Evolutionary conservation across 2,888 invertebrate species (phyloP), one percentile per base, ranked within the genome.

Genomic region (Lasioglossum figueresi): DNA sequence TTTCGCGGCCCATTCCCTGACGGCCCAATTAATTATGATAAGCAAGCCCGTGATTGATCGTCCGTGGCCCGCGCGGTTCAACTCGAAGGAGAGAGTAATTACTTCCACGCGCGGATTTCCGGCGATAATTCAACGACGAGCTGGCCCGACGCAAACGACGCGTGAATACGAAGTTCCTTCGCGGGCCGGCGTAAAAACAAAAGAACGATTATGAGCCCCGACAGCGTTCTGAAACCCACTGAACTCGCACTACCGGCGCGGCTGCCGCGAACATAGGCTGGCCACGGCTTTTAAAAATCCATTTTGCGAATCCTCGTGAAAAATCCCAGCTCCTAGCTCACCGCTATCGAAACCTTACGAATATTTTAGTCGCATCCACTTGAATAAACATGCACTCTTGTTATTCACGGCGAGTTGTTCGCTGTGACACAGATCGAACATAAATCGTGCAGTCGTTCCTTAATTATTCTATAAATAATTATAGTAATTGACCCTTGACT

Each of bases 41-140:
- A 90, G 85, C 90, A 87, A 73, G 40, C 43, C 82, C 73, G 27
- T 83, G 90, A 90, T 90, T 90, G 88, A 90, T 90, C 79, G 79
- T 74, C 72, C 52, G 76, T 68, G 79, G 59, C 34, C 43, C 40
- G 48, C 43, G 59, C 52, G 71, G 72, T 66, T 78, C 74, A 76
- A 83, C 80, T 79, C 79, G 79, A 79, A 85, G 82, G 68, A 68
- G 37, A 82, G 79, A 83, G 82, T 89, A 89, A 88, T 89, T 89
- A 89, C 82, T 85, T 88, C 76, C 82, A 71, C 76, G 66, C 84
- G 82, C 81, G 76, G 79, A 83, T 82, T 88, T 83, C 80, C 84
- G 76, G 75, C 79, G 83, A 88, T 88, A 88, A 89, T 84, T 82
- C 83, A 81, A 52, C 70, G 78, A 71, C 70, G 52, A 73, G 74